Evolutionary conservation across 1,140 invertebrate genomes (phyloP).

Genomic region (Drosophila pruinosa): DNA sequence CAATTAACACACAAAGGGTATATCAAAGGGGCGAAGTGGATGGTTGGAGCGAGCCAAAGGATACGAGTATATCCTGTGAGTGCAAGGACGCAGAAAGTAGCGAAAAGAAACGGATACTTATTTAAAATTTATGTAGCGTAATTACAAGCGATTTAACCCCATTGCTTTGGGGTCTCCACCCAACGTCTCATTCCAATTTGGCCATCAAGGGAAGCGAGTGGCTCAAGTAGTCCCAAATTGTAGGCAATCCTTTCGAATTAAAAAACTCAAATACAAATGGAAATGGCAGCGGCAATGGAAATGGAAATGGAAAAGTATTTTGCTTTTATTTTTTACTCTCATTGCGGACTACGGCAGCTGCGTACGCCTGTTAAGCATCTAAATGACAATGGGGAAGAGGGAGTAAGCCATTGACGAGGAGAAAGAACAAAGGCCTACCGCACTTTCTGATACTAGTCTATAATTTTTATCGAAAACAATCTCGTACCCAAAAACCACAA

Average conservation of each 20-base stretch:
- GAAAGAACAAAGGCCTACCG: slow-evolving; percentile 28
- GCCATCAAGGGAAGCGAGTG: background rate
- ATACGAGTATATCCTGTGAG: slow-evolving; percentile 46
- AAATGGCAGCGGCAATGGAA: slow-evolving; percentile 36
- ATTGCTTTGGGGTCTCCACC: slow-evolving; percentile 44
- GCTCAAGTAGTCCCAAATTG: slow-evolving; percentile 23
- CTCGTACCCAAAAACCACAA: slow-evolving; percentile 39
- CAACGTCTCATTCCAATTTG: background rate
- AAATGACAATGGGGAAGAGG: slow-evolving; percentile 35
- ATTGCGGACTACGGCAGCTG: slow-evolving; percentile 1
- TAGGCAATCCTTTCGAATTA: slow-evolving; percentile 57
- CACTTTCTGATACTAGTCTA: slow-evolving; percentile 53
- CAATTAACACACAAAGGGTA: slow-evolving; percentile 76
- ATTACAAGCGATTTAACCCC: slow-evolving; percentile 80
- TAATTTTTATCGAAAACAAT: slow-evolving; percentile 77
- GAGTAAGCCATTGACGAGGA: too few relatives aligned
- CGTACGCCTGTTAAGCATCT: slow-evolving; percentile 30
- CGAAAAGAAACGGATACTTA: slow-evolving; percentile 81
- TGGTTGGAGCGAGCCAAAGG: background rate
- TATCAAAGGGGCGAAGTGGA: slow-evolving; percentile 25
- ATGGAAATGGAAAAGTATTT: slow-evolving; percentile 34
- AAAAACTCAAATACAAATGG: slow-evolving; percentile 65
- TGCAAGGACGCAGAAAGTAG: slow-evolving; percentile 63
- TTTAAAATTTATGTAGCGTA: slow-evolving; percentile 82
- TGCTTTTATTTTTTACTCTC: background rate